Evolutionary conservation across 2,797 vertebrate species (phyloP).

Genomic region (Numenius phaeopus): DNA sequence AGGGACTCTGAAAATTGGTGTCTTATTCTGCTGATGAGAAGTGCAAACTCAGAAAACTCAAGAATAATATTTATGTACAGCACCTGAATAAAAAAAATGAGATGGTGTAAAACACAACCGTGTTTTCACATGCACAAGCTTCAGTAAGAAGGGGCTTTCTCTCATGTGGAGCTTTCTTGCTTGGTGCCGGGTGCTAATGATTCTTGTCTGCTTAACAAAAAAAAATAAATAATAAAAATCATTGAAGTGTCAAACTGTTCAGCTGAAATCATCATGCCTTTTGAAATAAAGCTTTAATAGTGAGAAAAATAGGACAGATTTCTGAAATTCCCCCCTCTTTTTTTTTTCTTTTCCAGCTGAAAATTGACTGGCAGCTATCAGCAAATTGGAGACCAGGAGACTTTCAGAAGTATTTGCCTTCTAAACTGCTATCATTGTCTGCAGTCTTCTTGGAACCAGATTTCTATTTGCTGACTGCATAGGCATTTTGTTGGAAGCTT

Average conservation of each 20-base stretch:
- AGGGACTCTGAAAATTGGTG: not conserved
- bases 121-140: not conserved
- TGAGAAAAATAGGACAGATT: not conserved
- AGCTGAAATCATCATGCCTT: not conserved
- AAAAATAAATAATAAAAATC: not conserved
- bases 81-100: not conserved
- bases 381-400: not conserved
- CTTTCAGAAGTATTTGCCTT: slow-evolving; percentile 10
- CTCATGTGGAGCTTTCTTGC: not conserved
- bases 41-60: slow-evolving; percentile 1
- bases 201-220: not conserved
- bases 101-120: not conserved
- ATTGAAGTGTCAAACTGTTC: not conserved
- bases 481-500: not conserved
- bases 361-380: slow-evolving; percentile 33
- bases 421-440: not conserved
- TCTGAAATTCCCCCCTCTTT: not conserved
- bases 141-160: not conserved
- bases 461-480: slow-evolving; percentile 8
- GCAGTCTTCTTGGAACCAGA: not conserved
- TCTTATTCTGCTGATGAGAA: slow-evolving; percentile 1
- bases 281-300: not conserved
- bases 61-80: slow-evolving; percentile 19
- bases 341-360: not conserved
- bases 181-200: not conserved